These are phyloP conservation scores for Onychorhynchus coronatus DNA, from an alignment of 2,113 vertebrate genomes.

Conservation along the genomic window DNA sequence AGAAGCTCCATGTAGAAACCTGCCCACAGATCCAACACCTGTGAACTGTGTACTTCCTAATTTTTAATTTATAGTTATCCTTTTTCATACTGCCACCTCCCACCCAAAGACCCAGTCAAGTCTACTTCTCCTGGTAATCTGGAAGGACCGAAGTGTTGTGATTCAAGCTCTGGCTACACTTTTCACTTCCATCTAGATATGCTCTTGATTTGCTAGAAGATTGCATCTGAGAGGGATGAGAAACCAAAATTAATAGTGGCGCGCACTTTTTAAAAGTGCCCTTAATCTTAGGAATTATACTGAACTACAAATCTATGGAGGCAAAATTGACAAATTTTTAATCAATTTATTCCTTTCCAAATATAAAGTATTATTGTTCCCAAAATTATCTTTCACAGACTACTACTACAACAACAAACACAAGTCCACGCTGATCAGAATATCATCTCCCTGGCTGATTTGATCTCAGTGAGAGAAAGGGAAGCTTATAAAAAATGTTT, in stretches of 20 bases:
- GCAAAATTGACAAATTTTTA: not conserved
- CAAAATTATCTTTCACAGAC: conserved; percentile 13
- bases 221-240: not conserved
- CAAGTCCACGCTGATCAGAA: not conserved
- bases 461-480: conserved; percentile 25
- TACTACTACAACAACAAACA: not conserved
- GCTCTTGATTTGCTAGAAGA: not conserved
- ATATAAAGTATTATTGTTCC: not conserved
- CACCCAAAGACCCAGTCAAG: not conserved
- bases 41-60: not conserved
- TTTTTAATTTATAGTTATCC: not conserved
- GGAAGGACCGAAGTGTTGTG: not conserved
- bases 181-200: not conserved
- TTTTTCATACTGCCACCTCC: not conserved
- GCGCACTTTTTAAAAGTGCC: not conserved
- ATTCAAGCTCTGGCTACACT: not conserved
- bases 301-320: not conserved
- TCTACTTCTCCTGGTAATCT: not conserved
- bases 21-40: not conserved
- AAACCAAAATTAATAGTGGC: not conserved
- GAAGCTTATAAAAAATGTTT: conserved; percentile 22
- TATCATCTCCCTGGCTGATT: not conserved
- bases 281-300: not conserved
- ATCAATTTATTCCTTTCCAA: not conserved
- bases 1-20: not conserved